phyloP scores from a whole-genome alignment of 2,113 vertebrate species.

The Xenus cinereus region DNA sequence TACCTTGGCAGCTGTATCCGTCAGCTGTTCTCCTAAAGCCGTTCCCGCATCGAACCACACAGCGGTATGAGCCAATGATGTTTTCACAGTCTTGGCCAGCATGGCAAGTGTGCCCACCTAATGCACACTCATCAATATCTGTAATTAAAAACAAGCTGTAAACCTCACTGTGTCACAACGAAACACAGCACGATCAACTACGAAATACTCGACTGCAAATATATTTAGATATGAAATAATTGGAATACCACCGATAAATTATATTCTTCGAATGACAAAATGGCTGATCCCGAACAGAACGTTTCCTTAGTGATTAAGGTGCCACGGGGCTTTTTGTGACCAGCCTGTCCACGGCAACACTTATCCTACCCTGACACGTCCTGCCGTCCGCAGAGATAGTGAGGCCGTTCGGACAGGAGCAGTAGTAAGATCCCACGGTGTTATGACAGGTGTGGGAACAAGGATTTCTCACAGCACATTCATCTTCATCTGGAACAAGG shows the following conservation, averaged over 20 bases:
- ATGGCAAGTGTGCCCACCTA: constrained; percentile 81
- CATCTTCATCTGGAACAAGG: constrained; percentile 87
- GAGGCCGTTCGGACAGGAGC: constrained; percentile 90
- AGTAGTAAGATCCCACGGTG: constrained; percentile 88
- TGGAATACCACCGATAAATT: neutral
- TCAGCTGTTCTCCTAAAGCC: constrained; percentile 87
- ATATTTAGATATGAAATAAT: neutral
- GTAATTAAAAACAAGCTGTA: neutral
- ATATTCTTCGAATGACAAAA: neutral
- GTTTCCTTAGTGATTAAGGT: neutral
- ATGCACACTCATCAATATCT: constrained; percentile 93
- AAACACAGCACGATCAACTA: neutral
- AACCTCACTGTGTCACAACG: accelerated
- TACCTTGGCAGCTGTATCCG: constrained; percentile 89
- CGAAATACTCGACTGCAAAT: neutral
- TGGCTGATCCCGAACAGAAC: neutral
- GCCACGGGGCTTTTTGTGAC: neutral
- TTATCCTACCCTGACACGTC: constrained; percentile 86
- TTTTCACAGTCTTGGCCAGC: constrained; percentile 90
- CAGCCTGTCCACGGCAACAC: neutral
- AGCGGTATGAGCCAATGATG: constrained; percentile 87
- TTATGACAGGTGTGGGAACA: constrained; percentile 95
- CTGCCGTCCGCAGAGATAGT: constrained; percentile 91
- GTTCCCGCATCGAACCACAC: constrained; percentile 81
- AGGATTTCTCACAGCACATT: constrained; percentile 83